A percentile compares a stretch with the other conserved stretches of the same genome.
Conservation (phyloP, 2,888 invertebrate genomes). For the Didymodactylos carnosus region DNA sequence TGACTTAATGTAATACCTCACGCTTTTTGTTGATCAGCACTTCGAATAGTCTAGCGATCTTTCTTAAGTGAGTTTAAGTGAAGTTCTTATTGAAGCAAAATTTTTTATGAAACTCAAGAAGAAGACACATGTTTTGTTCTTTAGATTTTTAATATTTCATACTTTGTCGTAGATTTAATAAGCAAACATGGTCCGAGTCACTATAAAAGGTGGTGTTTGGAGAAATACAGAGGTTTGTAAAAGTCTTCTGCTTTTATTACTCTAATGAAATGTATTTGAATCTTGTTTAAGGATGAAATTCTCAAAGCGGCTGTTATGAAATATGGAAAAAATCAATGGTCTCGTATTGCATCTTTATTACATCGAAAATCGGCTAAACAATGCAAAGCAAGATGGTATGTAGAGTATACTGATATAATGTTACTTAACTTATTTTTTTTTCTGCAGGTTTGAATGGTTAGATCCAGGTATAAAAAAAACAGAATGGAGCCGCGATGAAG, state of each 20-base stretch:
- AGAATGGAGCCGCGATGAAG: conserved; percentile 97
- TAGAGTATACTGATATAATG: not conserved
- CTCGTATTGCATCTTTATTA: conserved; percentile 74
- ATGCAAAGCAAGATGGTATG: conserved; percentile 52
- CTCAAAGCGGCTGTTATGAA: conserved; percentile 96
- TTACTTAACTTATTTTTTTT: not conserved
- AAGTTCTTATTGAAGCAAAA: too few relatives aligned
- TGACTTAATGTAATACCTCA: too few relatives aligned
- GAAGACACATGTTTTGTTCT: too few relatives aligned
- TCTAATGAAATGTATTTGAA: not conserved
- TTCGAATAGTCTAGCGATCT: too few relatives aligned
- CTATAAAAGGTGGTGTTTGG: conserved; percentile 97
- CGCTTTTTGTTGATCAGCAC: too few relatives aligned
- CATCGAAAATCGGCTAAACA: conserved; percentile 90
- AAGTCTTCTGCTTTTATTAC: not conserved
- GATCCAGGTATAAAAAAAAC: conserved; percentile 85
- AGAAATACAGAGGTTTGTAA: conserved; percentile 73
- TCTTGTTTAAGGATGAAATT: conserved; percentile 65
- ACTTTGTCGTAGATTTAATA: too few relatives aligned
- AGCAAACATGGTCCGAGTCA: conserved; percentile 75
- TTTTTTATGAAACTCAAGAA: too few relatives aligned
- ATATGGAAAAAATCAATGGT: conserved; percentile 98
- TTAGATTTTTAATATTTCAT: too few relatives aligned
- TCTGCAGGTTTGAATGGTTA: not conserved
- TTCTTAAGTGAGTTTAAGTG: too few relatives aligned